Evolutionary conservation across 1,140 invertebrate species (phyloP).

Genomic region (Ostrea denselamellosa): DNA sequence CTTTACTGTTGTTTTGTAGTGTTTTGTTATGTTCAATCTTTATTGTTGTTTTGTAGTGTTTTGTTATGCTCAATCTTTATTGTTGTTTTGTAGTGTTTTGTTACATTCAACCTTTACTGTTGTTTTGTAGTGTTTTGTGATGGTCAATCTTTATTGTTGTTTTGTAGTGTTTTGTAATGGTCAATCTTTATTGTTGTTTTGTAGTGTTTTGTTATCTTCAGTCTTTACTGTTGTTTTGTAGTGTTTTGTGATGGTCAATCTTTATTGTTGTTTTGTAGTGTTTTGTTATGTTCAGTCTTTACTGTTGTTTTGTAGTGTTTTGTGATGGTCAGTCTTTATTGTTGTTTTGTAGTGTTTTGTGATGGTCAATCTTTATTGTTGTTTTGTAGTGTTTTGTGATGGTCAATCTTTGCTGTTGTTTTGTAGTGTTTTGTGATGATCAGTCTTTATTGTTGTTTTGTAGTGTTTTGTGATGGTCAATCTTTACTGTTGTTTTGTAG

Average conservation of each 20-base stretch:
- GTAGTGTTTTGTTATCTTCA: neutral
- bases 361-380: neutral
- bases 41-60: neutral
- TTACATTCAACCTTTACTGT: constrained; percentile 83
- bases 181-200: constrained; percentile 79
- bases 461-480: constrained; percentile 89
- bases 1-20: constrained; percentile 76
- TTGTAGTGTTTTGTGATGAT: neutral
- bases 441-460: constrained; percentile 59
- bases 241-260: constrained; percentile 90
- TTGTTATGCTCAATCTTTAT: neutral
- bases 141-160: neutral
- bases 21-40: constrained; percentile 89
- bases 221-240: constrained; percentile 63
- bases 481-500: constrained; percentile 71
- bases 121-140: neutral
- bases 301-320: constrained; percentile 82
- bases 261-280: neutral
- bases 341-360: neutral
- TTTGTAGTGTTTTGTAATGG: constrained; percentile 89
- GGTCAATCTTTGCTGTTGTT: constrained; percentile 78
- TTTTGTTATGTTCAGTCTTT: neutral
- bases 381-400: constrained; percentile 89
- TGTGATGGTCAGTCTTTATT: constrained; percentile 86
- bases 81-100: constrained; percentile 85